Base-by-base conservation (phyloP, 2,113 vertebrate species). In the Odontesthes bonariensis region DNA sequence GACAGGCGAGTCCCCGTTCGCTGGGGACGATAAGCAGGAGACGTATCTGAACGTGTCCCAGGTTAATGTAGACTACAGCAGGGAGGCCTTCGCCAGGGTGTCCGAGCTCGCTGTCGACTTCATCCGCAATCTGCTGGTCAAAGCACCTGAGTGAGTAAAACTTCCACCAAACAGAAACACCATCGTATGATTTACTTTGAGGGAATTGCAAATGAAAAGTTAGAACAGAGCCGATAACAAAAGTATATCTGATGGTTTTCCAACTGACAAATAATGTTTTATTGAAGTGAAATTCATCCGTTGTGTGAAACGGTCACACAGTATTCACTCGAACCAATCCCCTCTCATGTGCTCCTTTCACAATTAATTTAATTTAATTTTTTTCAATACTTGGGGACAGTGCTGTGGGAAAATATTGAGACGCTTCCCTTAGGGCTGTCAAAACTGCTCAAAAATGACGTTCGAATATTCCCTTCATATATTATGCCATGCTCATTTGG, bases 11-110 rank as follows among this genome's bases (percentile, higher is more conserved):
- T 98, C 97, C 59, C 98, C 98, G 0, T 99, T 99, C 68, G 94
- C 91, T 58, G 97, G 97, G 27, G 96, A 96, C 69, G 94, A 98
- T 91, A 95, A 96, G 87, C 98, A 98, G 90, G 96, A 99, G 94
- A 99, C 98, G 38, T 99, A 96, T 63, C 95, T 99, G 82, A 99
- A 99, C 82, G 97, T 99, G 89, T 98, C 98, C 63, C 97, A 98
- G 93, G 95, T 98, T 82, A 98, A 96, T 0, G 96, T 99, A 90
- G 96, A 99, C 93, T 99, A 96, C 90, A 96, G 96, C 84, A 94
- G 91, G 66, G 97, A 97, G 81, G 82, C 84, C 0, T 97, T 99
- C 91, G 94, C 94, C 55, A 95, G 94, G 5, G 94, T 98, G 84
- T 98, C 97, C 9, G 95, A 96, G 66, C 92, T 96, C 70, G 95